Conservation (phyloP, 2,797 vertebrate genomes). For the Gobio occitaniae region DNA sequence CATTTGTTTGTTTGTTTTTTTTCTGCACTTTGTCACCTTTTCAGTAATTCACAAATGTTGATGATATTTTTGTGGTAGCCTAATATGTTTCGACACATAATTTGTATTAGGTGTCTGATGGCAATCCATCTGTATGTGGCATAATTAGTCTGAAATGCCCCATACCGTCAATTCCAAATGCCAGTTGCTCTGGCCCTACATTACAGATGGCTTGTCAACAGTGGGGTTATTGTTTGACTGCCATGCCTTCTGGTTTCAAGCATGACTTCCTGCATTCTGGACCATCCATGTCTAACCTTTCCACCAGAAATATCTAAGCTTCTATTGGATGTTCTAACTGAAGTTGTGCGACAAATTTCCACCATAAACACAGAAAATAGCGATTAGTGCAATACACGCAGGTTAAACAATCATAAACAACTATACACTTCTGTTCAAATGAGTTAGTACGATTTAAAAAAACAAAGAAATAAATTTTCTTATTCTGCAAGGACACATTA, state of each 20-base stretch:
- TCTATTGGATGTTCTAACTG: background rate
- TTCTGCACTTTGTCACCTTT: background rate
- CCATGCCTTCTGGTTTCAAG: constrained; percentile 36
- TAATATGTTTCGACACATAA: background rate
- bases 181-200: constrained; percentile 30
- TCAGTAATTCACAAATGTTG: background rate
- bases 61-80: background rate
- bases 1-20: background rate
- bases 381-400: background rate
- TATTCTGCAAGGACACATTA: background rate
- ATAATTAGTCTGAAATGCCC: constrained; percentile 37
- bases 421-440: background rate
- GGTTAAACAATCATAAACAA: background rate
- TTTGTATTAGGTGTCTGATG: background rate
- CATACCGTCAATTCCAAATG: constrained; percentile 39
- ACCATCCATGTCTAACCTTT: constrained; percentile 12
- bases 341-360: background rate
- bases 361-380: background rate
- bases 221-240: constrained; percentile 36
- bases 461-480: background rate
- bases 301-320: constrained; percentile 13
- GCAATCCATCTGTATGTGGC: constrained; percentile 3
- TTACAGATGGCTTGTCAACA: constrained; percentile 45
- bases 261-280: constrained; percentile 18
- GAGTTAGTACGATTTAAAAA: background rate